A percentile compares a stretch with the other conserved stretches of the same genome.
Evolutionary conservation across 2,113 vertebrate species (phyloP).

Genomic region (Cyphomyrus plagiostoma): DNA sequence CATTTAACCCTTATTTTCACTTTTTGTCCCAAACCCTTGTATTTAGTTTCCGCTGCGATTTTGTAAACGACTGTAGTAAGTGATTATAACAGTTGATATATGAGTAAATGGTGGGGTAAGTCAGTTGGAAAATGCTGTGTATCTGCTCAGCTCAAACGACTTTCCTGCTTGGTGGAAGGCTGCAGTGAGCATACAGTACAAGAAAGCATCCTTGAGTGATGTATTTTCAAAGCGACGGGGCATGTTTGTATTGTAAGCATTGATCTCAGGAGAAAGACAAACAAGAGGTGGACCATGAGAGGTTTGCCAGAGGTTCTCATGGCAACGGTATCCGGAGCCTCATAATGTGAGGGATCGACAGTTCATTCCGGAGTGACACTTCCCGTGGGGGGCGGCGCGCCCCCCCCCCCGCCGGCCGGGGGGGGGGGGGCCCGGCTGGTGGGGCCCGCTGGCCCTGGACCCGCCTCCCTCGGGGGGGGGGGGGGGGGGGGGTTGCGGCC

Average conservation of each 20-base stretch:
- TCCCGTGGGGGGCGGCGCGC: too few relatives aligned
- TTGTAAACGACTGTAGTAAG: not conserved
- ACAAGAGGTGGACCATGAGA: constrained; percentile 7
- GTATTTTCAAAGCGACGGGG: not conserved
- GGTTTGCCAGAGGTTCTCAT: constrained; percentile 42
- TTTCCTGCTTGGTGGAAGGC: not conserved
- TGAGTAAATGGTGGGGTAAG: not conserved
- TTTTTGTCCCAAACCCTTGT: not conserved
- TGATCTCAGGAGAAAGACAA: constrained; percentile 25
- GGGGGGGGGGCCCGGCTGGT: too few relatives aligned
- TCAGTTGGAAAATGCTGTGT: not conserved
- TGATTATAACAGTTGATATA: not conserved
- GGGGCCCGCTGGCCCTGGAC: too few relatives aligned
- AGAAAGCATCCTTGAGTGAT: not conserved
- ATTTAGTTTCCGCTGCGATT: not conserved
- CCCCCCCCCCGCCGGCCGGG: constrained; percentile 9
- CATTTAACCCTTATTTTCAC: not conserved
- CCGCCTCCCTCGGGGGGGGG: too few relatives aligned
- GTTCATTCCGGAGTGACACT: constrained; percentile 20
- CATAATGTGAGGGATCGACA: constrained; percentile 36
- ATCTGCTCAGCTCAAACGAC: not conserved
- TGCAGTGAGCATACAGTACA: not conserved
- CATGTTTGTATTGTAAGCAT: not conserved
- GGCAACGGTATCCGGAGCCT: constrained; percentile 37
- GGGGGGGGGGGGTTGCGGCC: too few relatives aligned